Percentiles rank a stretch among this genome's conserved stretches.
phyloP scores from a whole-genome alignment of 2,113 vertebrate species.

The Thoracochromis brauschi region DNA sequence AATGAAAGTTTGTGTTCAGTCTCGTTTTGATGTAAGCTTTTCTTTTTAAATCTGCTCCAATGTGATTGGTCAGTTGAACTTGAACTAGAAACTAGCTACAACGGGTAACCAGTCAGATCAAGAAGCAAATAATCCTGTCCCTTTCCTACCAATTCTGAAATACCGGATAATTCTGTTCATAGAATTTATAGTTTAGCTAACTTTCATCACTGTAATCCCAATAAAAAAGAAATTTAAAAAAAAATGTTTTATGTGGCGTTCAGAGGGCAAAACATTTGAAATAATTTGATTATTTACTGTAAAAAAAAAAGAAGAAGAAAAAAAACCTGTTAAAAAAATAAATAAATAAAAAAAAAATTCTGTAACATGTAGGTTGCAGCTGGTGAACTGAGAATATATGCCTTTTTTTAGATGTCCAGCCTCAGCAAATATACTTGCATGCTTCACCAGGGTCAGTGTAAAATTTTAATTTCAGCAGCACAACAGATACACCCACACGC shows the following conservation, averaged over 20 bases:
- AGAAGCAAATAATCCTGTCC: neutral
- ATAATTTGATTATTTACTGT: neutral
- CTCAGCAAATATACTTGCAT: neutral
- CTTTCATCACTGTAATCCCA: neutral
- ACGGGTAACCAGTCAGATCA: neutral
- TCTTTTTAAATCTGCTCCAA: neutral
- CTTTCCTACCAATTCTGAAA: neutral
- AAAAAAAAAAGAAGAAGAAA: fast-evolving
- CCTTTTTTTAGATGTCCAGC: neutral
- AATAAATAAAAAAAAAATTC: fast-evolving
- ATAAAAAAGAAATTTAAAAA: fast-evolving
- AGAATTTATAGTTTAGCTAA: neutral
- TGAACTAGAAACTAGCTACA: neutral
- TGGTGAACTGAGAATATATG: neutral
- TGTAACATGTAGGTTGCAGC: neutral
- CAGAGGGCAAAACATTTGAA: neutral
- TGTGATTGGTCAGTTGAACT: neutral
- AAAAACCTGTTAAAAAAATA: neutral
- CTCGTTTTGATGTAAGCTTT: neutral
- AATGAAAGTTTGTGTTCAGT: neutral
- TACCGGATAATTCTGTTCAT: neutral
- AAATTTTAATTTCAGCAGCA: neutral
- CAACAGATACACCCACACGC: neutral
- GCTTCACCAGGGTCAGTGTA: neutral
- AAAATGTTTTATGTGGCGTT: neutral